phyloP scores from a whole-genome alignment of 1,140 invertebrate genomes.

The Chironomus striatipennis region DNA sequence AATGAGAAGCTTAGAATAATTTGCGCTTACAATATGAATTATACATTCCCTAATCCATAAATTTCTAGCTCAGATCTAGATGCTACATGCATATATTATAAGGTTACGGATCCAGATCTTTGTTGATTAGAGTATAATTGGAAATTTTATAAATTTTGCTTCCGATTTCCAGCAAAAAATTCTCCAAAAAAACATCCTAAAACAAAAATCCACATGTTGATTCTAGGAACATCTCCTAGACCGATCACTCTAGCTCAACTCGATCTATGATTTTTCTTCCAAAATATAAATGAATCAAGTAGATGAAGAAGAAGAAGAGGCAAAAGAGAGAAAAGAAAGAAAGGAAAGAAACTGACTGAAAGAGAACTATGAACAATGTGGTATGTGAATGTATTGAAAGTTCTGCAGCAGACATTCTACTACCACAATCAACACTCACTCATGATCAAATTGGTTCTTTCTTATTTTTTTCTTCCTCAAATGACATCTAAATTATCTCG shows the following conservation, averaged over 20 bases:
- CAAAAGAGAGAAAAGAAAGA: neutral
- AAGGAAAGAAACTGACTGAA: neutral
- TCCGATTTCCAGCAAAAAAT: too few relatives aligned
- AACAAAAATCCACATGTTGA: too few relatives aligned
- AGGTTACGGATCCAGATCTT: too few relatives aligned
- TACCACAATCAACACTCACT: neutral
- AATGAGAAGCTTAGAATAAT: too few relatives aligned
- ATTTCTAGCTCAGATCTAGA: too few relatives aligned
- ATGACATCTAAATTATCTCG: conserved; percentile 13
- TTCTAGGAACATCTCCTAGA: too few relatives aligned
- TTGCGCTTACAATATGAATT: too few relatives aligned
- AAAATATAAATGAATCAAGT: neutral
- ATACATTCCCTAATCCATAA: too few relatives aligned
- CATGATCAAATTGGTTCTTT: neutral
- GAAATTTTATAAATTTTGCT: too few relatives aligned
- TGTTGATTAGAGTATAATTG: too few relatives aligned
- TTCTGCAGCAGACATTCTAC: neutral
- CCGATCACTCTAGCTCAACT: neutral
- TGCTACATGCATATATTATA: too few relatives aligned
- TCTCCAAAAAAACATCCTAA: too few relatives aligned
- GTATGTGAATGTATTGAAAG: neutral
- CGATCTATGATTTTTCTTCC: neutral
- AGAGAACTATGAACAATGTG: neutral
- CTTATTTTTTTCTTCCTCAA: conserved; percentile 1
- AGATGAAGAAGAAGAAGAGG: neutral